Base-by-base conservation (phyloP, 2,113 vertebrate genomes). In the Pituophis catenifer region DNA sequence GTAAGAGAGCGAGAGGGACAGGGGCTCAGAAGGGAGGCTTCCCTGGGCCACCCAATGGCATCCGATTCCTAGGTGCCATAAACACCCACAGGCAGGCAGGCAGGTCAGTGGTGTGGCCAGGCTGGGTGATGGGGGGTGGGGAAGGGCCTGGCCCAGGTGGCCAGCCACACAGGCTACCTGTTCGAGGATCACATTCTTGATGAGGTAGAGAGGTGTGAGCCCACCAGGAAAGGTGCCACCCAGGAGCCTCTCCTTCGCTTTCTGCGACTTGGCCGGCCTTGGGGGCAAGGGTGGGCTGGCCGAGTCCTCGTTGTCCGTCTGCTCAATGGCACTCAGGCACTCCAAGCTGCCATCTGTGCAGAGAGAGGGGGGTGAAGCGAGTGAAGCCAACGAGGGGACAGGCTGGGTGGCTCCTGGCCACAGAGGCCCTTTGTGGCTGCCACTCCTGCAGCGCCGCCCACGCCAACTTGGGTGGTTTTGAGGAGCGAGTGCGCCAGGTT, bases 181-280 rank as follows among this genome's bases (percentile, higher is more conserved):
- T 89, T 93, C 90, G 57, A 93, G 88, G 90, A 94, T 33, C 23
- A 93, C 7, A 3, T 90, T 94, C 89, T 93, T 93, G 92, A 94
- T 48, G 44, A 95, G 75, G 70, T 85, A 95, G 15, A 92, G 0
- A 1, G 94, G 94, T 0, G 93, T 33, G 13, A 94, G 58, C 50
- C 19, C 10, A 2, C 24, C 13, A 2, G 91, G 0, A 10, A 94
- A 91, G 10, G 95, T n/a, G 62, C 65, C 10, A 29, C 21, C 9
- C 1, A 50, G 1, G 26, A 86, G 70, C 8, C 38, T 52, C 33
- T 38, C 15, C 1, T 1, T 38, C 6, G 54, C 53, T 70, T 1
- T 17, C 57, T 19, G 89, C 54, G 9, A 50, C 44, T 12, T 17
- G 21, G 48, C 57, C 1, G 8, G n/a, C 2, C n/a, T 48, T 3